These are phyloP conservation scores for Tenthredo scrophulariae DNA, from an alignment of 2,888 invertebrate species.

Conservation along the genomic window DNA sequence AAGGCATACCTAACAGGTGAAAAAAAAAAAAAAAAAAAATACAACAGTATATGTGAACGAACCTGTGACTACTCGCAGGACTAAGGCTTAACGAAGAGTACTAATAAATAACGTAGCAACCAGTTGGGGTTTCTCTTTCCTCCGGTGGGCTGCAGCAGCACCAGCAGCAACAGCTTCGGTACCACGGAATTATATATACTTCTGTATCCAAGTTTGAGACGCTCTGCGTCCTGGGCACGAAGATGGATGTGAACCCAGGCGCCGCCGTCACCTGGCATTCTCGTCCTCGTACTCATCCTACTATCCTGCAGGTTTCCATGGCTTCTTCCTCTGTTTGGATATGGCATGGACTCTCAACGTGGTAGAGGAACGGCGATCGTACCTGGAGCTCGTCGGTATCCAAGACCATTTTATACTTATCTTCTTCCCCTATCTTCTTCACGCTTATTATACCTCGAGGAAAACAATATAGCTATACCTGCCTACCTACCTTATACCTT, in stretches of 20 bases:
- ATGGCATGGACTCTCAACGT: not conserved
- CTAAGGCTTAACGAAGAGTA: slow-evolving; percentile 71
- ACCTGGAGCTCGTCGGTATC: slow-evolving; percentile 56
- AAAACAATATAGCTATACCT: slow-evolving; percentile 63
- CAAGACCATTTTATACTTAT: slow-evolving; percentile 70
- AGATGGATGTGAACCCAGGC: slow-evolving; percentile 76
- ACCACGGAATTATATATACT: not conserved
- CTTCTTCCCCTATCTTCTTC: slow-evolving; percentile 73
- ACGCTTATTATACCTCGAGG: slow-evolving; percentile 72
- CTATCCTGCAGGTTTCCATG: not conserved
- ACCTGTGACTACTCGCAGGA: slow-evolving; percentile 60
- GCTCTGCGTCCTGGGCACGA: slow-evolving; percentile 62
- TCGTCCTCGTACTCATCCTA: slow-evolving; percentile 57
- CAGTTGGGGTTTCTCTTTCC: slow-evolving; percentile 59
- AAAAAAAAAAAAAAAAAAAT: not conserved
- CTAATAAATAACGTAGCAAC: slow-evolving; percentile 72
- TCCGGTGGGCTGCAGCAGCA: slow-evolving; percentile 52
- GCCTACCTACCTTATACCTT: not conserved
- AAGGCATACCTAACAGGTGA: not conserved
- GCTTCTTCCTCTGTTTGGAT: slow-evolving; percentile 24
- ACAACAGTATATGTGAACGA: not conserved
- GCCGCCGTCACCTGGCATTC: slow-evolving; percentile 75
- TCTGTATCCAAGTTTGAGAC: slow-evolving; percentile 56
- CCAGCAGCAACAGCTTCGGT: not conserved
- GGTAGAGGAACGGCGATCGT: slow-evolving; percentile 2